Base-by-base conservation (phyloP, 2,113 vertebrate species). In the Danionella cerebrum region DNA sequence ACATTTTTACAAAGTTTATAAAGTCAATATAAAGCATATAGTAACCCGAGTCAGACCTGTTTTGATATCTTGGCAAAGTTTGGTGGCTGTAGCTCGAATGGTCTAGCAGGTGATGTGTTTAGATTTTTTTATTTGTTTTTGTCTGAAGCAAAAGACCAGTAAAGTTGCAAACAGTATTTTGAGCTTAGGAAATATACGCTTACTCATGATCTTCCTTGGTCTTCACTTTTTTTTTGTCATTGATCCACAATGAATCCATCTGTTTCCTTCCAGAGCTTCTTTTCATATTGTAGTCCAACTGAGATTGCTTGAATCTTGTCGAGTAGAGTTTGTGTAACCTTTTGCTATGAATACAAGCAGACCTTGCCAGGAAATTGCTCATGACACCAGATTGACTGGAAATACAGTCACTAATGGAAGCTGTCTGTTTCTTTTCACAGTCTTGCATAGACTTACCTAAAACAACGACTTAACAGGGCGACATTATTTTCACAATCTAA, bases 341-440 rank as follows among this genome's bases (percentile, higher is more conserved):
- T 79, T 29, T 31, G 60, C 55, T 80, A 71, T 78, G 78, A 73
- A 76, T 74, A 57, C 72, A 31, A 51, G 38, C 22, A 62, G 18
- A 59, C 52, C 36, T 71, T 65, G 47, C 69, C 76, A 84, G 74
- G 79, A 84, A 85, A 83, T 79, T 65, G 76, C 70, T 78, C 25
- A 60, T 76, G 73, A 72, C 71, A 73, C 52, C 67, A 60, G 78
- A 75, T 55, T 75, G 52, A 73, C 19, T 58, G 72, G 65, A 60
- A 21, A 51, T 24, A 80, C 75, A 82, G 76, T 9, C 10, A 31
- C 57, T 44, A n/a, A n/a, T n/a, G 24, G 44, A 29, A 44, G n/a
- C 25, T 42, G 9, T 24, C 5, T 41, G 16, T 27, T 60, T 59
- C 2, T 44, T 13, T 42, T 27, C 0, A 14, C 25, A 16, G 48